Conservation (phyloP, 2,797 vertebrate genomes). For the Tolypeutes matacus region DNA sequence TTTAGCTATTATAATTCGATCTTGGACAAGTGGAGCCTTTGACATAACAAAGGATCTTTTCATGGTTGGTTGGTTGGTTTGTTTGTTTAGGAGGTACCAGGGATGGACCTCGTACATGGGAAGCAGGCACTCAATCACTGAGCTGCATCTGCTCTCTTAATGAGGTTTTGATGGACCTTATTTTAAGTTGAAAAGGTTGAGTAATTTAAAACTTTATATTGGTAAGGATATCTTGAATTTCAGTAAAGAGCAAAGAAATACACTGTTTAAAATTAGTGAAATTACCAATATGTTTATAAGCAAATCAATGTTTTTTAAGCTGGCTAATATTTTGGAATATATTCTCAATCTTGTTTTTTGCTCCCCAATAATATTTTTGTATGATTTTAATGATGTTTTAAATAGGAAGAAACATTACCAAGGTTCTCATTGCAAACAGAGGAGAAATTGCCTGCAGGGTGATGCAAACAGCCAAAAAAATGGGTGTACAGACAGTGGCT, state of each 20-base stretch:
- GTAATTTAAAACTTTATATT: not conserved
- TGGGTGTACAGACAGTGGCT: slow-evolving; percentile 96
- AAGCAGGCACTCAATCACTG: no score
- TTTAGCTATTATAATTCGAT: slow-evolving; percentile 44
- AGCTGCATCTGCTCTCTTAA: not conserved
- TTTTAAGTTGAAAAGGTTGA: slow-evolving; percentile 31
- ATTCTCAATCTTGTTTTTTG: slow-evolving; percentile 32
- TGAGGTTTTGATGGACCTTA: not conserved
- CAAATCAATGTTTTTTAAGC: not conserved
- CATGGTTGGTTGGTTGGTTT: no score
- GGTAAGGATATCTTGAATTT: slow-evolving; percentile 9
- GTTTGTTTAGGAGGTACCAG: no score
- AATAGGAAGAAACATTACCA: slow-evolving; percentile 92
- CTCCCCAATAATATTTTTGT: slow-evolving; percentile 22
- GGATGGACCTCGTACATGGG: no score
- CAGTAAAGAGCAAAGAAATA: not conserved
- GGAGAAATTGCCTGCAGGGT: slow-evolving; percentile 98
- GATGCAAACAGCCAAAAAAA: slow-evolving; percentile 96
- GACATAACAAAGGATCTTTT: slow-evolving; percentile 31
- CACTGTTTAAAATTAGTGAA: not conserved
- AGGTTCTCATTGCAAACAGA: slow-evolving; percentile 96
- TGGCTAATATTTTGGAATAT: not conserved
- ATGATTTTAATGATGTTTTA: slow-evolving; percentile 78
- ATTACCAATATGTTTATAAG: not conserved
- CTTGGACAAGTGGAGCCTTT: not conserved